A percentile compares a stretch with the other conserved stretches of the same genome.
phyloP scores from a whole-genome alignment of 1,140 invertebrate species.

The Bilobella aurantiaca region DNA sequence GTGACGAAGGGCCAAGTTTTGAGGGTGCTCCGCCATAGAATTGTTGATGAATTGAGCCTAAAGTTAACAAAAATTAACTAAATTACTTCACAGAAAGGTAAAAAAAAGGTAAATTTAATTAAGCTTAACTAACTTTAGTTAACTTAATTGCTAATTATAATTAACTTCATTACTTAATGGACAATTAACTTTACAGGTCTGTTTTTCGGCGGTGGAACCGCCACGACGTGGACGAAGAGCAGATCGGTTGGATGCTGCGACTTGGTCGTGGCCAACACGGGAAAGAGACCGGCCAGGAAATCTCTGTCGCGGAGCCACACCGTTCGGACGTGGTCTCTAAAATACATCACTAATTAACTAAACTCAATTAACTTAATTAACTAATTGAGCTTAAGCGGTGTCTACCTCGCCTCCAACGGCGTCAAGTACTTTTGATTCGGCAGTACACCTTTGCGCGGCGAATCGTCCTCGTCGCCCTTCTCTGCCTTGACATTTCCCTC shows the following conservation, averaged over 20 bases:
- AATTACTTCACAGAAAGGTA: no score
- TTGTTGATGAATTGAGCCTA: constrained; percentile 53
- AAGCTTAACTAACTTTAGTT: no score
- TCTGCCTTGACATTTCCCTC: constrained; percentile 1
- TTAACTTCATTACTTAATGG: no score
- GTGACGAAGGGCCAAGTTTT: constrained; percentile 46
- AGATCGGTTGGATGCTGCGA: constrained; percentile 63
- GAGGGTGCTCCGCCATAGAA: constrained; percentile 66
- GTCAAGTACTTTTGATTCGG: constrained; percentile 32
- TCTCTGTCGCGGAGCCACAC: constrained; percentile 67
- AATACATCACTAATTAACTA: background rate
- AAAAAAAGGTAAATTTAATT: no score
- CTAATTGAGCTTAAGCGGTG: background rate
- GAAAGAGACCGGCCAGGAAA: constrained; percentile 58
- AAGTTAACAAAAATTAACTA: constrained; percentile 15
- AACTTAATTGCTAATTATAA: no score
- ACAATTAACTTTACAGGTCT: constrained; percentile 61
- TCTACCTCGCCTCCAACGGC: constrained; percentile 32
- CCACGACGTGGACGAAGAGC: constrained; percentile 75
- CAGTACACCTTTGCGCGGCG: background rate
- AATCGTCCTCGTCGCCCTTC: constrained; percentile 20
- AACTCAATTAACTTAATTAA: background rate
- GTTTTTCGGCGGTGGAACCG: constrained; percentile 74
- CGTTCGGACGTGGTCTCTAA: constrained; percentile 56
- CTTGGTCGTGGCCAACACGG: constrained; percentile 51